phyloP scores from a whole-genome alignment of 2,797 vertebrate genomes.

The Hypotaenidia philippensis region DNA sequence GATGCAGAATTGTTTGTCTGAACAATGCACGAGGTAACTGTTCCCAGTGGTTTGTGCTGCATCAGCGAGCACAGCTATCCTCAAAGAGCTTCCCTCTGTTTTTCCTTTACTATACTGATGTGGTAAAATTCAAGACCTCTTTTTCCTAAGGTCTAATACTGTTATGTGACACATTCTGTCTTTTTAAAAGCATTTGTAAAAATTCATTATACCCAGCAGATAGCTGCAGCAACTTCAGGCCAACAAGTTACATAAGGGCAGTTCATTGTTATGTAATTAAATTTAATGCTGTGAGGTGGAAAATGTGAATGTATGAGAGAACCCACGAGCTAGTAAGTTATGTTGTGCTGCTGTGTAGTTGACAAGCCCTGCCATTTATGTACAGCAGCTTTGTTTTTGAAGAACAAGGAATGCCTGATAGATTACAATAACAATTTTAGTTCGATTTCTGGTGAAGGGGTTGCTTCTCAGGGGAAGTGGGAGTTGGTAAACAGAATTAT shows the following conservation, averaged over 20 bases:
- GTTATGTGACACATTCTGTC: neutral
- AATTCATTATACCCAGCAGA: neutral
- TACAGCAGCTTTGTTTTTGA: constrained; percentile 19
- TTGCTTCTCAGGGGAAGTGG: neutral
- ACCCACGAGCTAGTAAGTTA: neutral
- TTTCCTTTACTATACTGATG: neutral
- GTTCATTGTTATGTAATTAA: constrained; percentile 48
- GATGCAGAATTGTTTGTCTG: neutral
- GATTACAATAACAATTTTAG: neutral
- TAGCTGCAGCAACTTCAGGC: neutral
- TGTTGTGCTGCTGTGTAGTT: neutral
- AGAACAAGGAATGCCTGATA: neutral
- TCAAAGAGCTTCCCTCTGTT: neutral
- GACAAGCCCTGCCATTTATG: neutral
- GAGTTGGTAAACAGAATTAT: neutral
- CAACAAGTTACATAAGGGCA: neutral
- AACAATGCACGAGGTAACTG: neutral
- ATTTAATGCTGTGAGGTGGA: constrained; percentile 2
- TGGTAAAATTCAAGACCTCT: neutral
- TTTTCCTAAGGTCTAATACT: neutral
- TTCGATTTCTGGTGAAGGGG: neutral
- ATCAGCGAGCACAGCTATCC: neutral
- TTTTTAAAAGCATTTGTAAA: neutral
- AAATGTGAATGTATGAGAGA: neutral
- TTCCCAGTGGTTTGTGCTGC: neutral